These are phyloP conservation scores for Catharus ustulatus DNA, from an alignment of 2,797 vertebrate species.

Conservation along the genomic window DNA sequence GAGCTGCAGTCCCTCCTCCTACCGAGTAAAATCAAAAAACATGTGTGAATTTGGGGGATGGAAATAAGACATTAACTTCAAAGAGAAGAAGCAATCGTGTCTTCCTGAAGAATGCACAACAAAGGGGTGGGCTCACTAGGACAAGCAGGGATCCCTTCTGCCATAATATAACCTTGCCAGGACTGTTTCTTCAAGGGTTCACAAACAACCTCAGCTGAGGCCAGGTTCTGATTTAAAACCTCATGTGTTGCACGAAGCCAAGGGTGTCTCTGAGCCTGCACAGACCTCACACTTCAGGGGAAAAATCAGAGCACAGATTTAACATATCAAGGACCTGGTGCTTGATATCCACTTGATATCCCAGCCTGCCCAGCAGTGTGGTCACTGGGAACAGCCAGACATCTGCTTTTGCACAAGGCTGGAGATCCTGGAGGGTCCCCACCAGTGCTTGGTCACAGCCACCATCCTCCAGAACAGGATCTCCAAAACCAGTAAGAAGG, in stretches of 20 bases:
- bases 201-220: neutral
- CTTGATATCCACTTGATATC: neutral
- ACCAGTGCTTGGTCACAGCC: neutral
- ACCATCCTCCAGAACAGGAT: rapidly evolving
- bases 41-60: neutral
- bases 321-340: neutral
- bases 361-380: neutral
- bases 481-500: neutral
- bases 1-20: neutral
- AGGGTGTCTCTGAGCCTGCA: neutral
- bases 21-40: neutral
- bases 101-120: neutral
- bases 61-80: neutral
- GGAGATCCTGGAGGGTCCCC: neutral
- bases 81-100: neutral
- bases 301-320: neutral
- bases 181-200: neutral
- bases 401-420: neutral
- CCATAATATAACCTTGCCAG: neutral
- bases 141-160: neutral
- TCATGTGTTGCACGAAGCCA: rapidly evolving
- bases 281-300: rapidly evolving
- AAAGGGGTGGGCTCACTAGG: rapidly evolving
- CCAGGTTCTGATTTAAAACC: neutral
- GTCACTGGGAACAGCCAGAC: neutral